Evolutionary conservation across 2,113 vertebrate species (phyloP).

Genomic region (Scytalopus superciliaris): DNA sequence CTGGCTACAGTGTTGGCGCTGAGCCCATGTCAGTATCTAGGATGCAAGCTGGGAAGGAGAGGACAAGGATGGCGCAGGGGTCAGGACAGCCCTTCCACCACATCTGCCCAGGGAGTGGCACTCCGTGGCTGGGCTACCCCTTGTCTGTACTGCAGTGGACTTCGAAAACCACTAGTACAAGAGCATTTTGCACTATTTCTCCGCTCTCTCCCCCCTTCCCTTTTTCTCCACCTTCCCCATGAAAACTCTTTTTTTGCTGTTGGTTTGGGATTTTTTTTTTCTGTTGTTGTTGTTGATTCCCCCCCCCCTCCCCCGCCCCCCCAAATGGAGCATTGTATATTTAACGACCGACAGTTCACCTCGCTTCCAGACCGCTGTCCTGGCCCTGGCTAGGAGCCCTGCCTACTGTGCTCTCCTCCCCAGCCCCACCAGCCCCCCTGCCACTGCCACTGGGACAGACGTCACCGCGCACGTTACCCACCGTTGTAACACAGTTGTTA

Average conservation of each 20-base stretch:
- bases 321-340: constrained; percentile 61
- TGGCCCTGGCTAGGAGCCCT: constrained; percentile 26
- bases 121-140: constrained; percentile 35
- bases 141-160: constrained; percentile 70
- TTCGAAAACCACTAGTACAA: constrained; percentile 82
- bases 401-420: neutral
- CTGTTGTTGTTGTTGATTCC: neutral
- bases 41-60: neutral
- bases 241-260: neutral
- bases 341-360: constrained; percentile 25
- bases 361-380: constrained; percentile 46
- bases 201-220: constrained; percentile 26
- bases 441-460: constrained; percentile 34
- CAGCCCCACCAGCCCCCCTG: neutral
- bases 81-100: constrained; percentile 2
- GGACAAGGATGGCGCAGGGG: neutral
- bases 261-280: neutral
- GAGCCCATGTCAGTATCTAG: rapidly evolving
- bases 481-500: constrained; percentile 65
- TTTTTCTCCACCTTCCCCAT: constrained; percentile 10
- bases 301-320: constrained; percentile 26
- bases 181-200: constrained; percentile 77
- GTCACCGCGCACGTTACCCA: constrained; percentile 47
- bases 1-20: rapidly evolving
- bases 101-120: neutral